phyloP scores from a whole-genome alignment of 2,888 invertebrate genomes.

The Phyto melanocephala region DNA sequence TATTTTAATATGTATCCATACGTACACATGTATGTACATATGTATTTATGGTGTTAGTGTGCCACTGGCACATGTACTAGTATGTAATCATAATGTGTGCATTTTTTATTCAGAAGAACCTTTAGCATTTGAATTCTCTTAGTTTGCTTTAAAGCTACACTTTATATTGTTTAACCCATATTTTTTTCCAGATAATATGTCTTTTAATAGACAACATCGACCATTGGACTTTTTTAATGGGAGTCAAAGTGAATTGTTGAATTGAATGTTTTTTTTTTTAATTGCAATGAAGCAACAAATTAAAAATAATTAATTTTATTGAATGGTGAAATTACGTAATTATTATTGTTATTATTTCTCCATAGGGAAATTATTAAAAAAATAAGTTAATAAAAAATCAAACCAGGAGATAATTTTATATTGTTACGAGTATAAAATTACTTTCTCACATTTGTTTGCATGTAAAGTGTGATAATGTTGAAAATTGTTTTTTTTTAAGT shows the following conservation, averaged over 20 bases:
- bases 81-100: neutral
- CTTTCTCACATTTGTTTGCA: too few species aligned
- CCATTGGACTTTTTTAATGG: slow-evolving; percentile 38
- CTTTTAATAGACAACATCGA: slow-evolving; percentile 4
- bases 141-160: slow-evolving; percentile 1
- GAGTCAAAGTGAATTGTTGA: neutral
- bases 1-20: neutral
- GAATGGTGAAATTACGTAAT: slow-evolving; percentile 19
- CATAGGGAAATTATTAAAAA: neutral
- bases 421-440: too few species aligned
- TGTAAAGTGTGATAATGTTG: too few species aligned
- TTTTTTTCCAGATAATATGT: slow-evolving; percentile 29
- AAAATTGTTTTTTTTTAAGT: too few species aligned
- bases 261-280: slow-evolving; percentile 16
- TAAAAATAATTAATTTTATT: neutral
- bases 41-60: neutral
- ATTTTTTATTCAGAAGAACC: slow-evolving; percentile 52
- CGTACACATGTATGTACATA: neutral
- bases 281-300: neutral
- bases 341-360: neutral
- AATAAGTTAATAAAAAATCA: slow-evolving; percentile 13
- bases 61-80: neutral
- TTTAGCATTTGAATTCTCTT: slow-evolving; percentile 53
- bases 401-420: too few species aligned
- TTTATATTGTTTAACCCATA: slow-evolving; percentile 36